Conservation (phyloP, 2,888 invertebrate species). For the Brenthis hecate region DNA sequence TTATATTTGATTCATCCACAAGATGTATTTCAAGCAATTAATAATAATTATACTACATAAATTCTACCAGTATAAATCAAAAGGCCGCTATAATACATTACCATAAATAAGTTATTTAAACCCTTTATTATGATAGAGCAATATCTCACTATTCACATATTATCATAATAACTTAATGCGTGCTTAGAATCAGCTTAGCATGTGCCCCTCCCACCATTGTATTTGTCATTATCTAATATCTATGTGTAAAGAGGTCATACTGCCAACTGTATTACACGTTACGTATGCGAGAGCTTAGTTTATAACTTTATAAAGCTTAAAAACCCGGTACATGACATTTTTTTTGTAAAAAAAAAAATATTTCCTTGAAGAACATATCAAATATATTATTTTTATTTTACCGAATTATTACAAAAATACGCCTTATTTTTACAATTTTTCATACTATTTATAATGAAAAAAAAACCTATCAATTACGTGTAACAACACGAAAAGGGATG, state of each 20-base stretch:
- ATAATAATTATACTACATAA: too few relatives aligned
- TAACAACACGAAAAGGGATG: too few relatives aligned
- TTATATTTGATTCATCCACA: too few relatives aligned
- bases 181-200: slow-evolving; percentile 42
- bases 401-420: too few relatives aligned
- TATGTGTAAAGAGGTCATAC: slow-evolving; percentile 46
- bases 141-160: slow-evolving; percentile 29
- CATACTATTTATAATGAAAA: too few relatives aligned
- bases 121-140: slow-evolving; percentile 25
- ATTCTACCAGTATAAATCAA: too few relatives aligned
- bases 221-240: slow-evolving; percentile 51
- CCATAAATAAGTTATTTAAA: slow-evolving; percentile 17
- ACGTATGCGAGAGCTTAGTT: slow-evolving; percentile 30
- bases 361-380: too few relatives aligned
- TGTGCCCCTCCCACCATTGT: slow-evolving; percentile 61
- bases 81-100: background rate
- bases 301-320: slow-evolving; percentile 15
- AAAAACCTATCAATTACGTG: too few relatives aligned
- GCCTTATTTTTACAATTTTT: too few relatives aligned
- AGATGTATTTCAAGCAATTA: too few relatives aligned
- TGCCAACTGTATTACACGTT: slow-evolving; percentile 49
- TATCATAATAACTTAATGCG: slow-evolving; percentile 37
- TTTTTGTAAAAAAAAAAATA: too few relatives aligned
- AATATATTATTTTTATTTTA: too few relatives aligned
- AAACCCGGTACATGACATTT: slow-evolving; percentile 34